Evolutionary conservation across 2,113 vertebrate species (phyloP), one percentile per base, ranked within the genome.

Genomic region (Tylochromis polylepis): DNA sequence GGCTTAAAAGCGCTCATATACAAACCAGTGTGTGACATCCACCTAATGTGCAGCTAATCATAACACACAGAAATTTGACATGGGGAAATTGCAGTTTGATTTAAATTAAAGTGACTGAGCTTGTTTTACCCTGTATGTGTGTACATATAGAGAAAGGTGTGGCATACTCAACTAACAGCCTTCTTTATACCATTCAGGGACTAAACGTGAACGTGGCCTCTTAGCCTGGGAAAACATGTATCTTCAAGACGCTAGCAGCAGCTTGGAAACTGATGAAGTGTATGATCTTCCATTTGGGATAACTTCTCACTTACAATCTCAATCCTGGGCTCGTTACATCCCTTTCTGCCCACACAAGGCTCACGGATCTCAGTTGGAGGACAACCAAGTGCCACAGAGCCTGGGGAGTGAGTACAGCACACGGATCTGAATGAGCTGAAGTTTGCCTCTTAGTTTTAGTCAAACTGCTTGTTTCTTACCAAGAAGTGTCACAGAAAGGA

Each of bases 281-380:
- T 98, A 98, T 4, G 56, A 94, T 82, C 95, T 98, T 57, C 97
- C 97, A 0, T 97, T 97, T 59, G 97, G 97, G 5, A 95, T 97
- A 4, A 96, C 96, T 31, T 94, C 95, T 11, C 94, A 65, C 81
- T 67, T 94, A 14, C 97, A 96, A 0, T 15, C 88, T 2, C 85
- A 67, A 15, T 91, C 95, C 9, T 97, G 97, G 93, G 53, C 95
- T 88, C 95, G 0, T 3, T 90, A 89, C 56, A 86, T 98, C 4
- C 98, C 97, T 0, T 93, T 96, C 90, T 98, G 97, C 85, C 97
- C 97, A 14, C 58, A 49, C 84, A 81, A 29, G 4, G 27, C 5
- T 2, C 5, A 36, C 36, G 78, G 8, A 15, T 14, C 27, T 58
- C 49, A 59, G 36, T 18, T 60, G 8, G 79, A 77, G 9, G 85